A percentile compares a stretch with the other conserved stretches of the same genome.
These are phyloP conservation scores for Damaliscus lunatus DNA, from an alignment of 2,113 vertebrate species.

Conservation along the genomic window DNA sequence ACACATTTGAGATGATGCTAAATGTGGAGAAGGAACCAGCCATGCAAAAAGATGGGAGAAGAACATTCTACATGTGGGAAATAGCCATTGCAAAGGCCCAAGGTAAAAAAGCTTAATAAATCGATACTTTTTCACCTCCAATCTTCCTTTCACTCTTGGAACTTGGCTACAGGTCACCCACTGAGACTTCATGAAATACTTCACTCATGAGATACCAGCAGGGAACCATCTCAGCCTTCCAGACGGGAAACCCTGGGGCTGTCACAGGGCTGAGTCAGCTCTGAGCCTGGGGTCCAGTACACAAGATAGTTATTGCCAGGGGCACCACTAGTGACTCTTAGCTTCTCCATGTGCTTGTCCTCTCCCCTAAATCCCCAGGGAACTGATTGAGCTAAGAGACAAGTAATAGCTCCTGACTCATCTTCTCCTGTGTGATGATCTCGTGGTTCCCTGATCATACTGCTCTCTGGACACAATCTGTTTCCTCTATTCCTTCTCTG, in stretches of 20 bases:
- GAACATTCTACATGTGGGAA: neutral
- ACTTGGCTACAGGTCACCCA: neutral
- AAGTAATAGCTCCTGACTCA: neutral
- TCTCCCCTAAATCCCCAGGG: neutral
- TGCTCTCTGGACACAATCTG: neutral
- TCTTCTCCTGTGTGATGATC: neutral
- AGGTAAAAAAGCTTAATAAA: neutral
- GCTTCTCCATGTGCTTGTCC: neutral
- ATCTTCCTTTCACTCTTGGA: neutral
- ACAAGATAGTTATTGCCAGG: neutral
- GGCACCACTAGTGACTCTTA: neutral
- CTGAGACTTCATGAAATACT: neutral
- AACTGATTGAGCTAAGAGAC: fast-evolving
- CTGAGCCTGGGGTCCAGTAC: neutral
- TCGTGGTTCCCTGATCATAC: neutral
- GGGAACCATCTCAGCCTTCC: neutral
- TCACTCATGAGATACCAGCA: neutral
- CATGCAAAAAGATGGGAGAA: neutral
- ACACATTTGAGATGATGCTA: neutral
- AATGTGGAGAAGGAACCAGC: neutral
- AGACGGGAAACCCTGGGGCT: neutral
- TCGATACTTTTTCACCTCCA: too few species aligned
- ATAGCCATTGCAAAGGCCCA: neutral
- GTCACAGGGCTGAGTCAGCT: neutral
- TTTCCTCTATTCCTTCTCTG: neutral